Evolutionary conservation across 2,797 vertebrate species (phyloP).

Genomic region (Gorsachius magnificus): DNA sequence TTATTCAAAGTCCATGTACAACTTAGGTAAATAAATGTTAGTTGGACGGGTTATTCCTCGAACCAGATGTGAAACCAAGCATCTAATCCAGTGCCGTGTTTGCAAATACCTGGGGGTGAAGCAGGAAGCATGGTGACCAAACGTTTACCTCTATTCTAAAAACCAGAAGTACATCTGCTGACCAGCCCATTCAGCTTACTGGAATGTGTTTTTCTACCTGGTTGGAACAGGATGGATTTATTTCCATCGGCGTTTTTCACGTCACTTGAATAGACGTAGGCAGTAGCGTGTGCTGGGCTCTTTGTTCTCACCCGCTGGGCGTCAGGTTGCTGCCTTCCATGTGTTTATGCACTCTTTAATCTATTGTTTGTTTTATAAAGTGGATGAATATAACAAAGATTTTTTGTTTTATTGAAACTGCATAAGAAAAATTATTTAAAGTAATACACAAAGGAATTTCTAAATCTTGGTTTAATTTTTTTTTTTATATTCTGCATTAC

Average conservation of each 20-base stretch:
- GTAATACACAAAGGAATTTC: conserved; percentile 46
- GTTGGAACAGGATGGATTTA: neutral
- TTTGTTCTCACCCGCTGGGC: neutral
- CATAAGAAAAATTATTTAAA: conserved; percentile 39
- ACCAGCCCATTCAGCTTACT: neutral
- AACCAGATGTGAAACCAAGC: neutral
- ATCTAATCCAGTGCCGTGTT: fast-evolving
- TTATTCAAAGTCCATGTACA: neutral
- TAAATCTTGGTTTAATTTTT: conserved; percentile 59
- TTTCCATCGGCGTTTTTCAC: neutral
- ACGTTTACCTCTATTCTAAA: neutral
- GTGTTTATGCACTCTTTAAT: neutral
- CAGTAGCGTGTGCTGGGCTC: neutral
- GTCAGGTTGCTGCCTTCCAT: neutral
- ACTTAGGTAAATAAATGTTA: neutral
- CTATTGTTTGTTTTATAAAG: conserved; percentile 27
- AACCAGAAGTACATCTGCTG: neutral
- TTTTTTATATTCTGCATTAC: conserved; percentile 56
- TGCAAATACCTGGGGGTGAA: neutral
- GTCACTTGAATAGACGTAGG: neutral
- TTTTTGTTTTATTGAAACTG: neutral
- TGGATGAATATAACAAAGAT: neutral
- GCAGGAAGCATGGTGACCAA: neutral
- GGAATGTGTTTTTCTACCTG: neutral
- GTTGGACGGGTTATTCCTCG: neutral